These are phyloP conservation scores for Enteromius trimaculatus DNA, from an alignment of 2,797 vertebrate genomes.

Conservation along the genomic window DNA sequence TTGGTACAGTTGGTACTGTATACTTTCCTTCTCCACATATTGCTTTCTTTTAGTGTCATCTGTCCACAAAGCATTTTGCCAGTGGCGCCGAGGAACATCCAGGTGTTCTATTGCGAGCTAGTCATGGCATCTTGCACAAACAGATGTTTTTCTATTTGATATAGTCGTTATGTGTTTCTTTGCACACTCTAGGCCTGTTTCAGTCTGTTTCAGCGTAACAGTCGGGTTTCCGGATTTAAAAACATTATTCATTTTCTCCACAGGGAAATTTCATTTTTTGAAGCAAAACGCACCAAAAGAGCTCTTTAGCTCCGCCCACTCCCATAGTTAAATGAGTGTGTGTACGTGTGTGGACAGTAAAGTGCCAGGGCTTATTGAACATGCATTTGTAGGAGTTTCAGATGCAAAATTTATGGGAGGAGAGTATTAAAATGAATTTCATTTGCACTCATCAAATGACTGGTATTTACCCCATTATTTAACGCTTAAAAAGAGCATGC, in stretches of 20 bases:
- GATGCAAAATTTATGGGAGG: neutral
- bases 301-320: neutral
- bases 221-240: neutral
- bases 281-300: neutral
- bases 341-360: neutral
- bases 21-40: neutral
- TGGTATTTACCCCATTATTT: neutral
- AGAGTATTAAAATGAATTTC: neutral
- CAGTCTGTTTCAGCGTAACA: neutral
- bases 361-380: neutral
- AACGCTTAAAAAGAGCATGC: neutral
- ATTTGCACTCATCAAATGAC: neutral
- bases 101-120: conserved; percentile 11
- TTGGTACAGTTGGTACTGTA: neutral
- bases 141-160: conserved; percentile 16
- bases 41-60: neutral
- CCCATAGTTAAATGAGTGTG: neutral
- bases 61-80: conserved; percentile 6
- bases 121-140: conserved; percentile 12
- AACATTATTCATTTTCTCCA: no score
- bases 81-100: neutral
- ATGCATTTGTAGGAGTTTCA: neutral
- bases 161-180: conserved; percentile 11
- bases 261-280: no score
- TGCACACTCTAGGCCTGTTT: neutral